Evolutionary conservation across 2,113 vertebrate genomes (phyloP).

Genomic region (Grammomys surdaster): DNA sequence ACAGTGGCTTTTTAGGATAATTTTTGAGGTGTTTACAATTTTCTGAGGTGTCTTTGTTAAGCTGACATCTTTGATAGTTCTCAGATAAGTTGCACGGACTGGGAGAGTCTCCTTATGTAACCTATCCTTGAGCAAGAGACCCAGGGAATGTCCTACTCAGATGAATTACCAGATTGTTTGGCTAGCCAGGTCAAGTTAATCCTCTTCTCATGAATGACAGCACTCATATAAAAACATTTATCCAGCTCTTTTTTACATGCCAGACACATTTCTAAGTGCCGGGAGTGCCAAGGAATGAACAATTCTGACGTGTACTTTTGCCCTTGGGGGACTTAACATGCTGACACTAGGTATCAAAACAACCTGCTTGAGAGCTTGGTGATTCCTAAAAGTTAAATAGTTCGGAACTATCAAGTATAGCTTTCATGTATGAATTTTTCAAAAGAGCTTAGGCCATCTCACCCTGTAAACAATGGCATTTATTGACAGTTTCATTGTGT

Average conservation of each 20-base stretch:
- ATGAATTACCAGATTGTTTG: constrained; percentile 17
- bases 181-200: constrained; percentile 5
- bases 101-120: constrained; percentile 55
- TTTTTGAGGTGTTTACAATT: background rate
- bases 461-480: background rate
- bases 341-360: background rate
- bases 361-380: background rate
- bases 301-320: background rate
- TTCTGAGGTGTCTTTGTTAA: constrained; percentile 7
- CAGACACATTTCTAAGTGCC: background rate
- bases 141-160: background rate
- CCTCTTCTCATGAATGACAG: background rate
- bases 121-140: constrained; percentile 40
- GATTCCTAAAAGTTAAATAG: background rate
- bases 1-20: constrained; percentile 13
- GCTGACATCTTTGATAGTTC: constrained; percentile 43
- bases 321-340: background rate
- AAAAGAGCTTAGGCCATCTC: background rate
- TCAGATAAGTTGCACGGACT: constrained; percentile 2
- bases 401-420: background rate
- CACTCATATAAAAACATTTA: constrained; percentile 16
- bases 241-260: background rate
- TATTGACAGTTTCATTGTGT: constrained; percentile 26
- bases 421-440: background rate
- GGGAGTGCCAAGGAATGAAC: background rate